Conservation (phyloP, 2,113 vertebrate genomes). For the Sphyrna mokarran region DNA sequence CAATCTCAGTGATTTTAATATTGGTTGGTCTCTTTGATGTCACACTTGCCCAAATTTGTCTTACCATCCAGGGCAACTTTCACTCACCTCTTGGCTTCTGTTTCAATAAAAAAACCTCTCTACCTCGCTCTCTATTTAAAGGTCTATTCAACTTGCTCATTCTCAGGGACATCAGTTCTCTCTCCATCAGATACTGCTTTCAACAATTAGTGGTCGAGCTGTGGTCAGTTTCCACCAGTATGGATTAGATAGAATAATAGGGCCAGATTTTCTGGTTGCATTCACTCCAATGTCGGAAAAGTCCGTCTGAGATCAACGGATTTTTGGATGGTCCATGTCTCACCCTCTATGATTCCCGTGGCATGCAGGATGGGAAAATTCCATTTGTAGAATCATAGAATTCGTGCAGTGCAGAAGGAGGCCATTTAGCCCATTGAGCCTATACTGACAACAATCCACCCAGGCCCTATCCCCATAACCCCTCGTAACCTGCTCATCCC, state of each 20-base stretch:
- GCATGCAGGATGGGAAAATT: too few species aligned
- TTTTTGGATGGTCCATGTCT: too few species aligned
- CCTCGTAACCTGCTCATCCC: too few species aligned
- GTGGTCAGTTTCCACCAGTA: neutral
- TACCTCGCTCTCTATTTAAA: neutral
- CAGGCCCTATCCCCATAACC: too few species aligned
- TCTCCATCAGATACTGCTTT: neutral
- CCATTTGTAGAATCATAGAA: too few species aligned
- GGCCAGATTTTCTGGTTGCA: too few species aligned
- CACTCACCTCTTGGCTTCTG: neutral
- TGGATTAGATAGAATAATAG: neutral
- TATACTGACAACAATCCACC: too few species aligned
- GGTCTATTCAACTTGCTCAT: neutral
- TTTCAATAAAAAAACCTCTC: neutral
- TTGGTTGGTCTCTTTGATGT: neutral
- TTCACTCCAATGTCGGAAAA: too few species aligned
- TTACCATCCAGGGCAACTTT: neutral
- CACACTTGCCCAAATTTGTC: neutral
- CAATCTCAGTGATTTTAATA: neutral
- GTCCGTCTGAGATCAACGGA: too few species aligned
- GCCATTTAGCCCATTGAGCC: too few species aligned
- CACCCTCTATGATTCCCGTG: too few species aligned
- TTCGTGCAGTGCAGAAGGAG: too few species aligned
- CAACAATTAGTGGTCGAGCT: slow-evolving; percentile 11
- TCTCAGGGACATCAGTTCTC: neutral